A percentile compares a stretch with the other conserved stretches of the same genome.
These are phyloP conservation scores for Amphiura filiformis DNA, from an alignment of 35 echinoderm and acorn worm genomes.

Conservation along the genomic window DNA sequence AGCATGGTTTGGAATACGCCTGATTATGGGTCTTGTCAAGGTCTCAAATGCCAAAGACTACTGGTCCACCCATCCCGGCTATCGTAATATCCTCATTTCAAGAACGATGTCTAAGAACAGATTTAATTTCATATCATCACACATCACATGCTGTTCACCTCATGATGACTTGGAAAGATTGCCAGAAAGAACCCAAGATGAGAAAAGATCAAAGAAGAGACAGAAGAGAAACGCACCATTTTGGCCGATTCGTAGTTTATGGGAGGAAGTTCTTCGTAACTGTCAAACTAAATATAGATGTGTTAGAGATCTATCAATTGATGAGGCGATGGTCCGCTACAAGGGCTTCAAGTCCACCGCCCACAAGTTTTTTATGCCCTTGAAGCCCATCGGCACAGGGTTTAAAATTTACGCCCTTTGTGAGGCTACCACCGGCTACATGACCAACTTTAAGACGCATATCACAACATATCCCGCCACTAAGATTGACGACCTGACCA, in stretches of 20 bases:
- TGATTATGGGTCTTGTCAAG: slow-evolving; percentile 8
- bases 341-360: slow-evolving; percentile 21
- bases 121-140: neutral
- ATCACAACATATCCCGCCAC: neutral
- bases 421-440: slow-evolving; percentile 35
- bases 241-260: slow-evolving; percentile 1
- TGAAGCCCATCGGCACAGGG: slow-evolving; percentile 31
- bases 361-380: slow-evolving; percentile 39
- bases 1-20: slow-evolving; percentile 7
- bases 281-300: slow-evolving; percentile 9
- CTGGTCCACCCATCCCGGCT: neutral
- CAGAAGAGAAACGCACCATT: neutral
- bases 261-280: neutral
- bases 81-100: neutral
- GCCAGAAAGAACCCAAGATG: neutral
- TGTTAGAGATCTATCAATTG: slow-evolving; percentile 11
- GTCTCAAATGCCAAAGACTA: neutral
- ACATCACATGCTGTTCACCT: neutral
- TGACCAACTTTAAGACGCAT: slow-evolving; percentile 24
- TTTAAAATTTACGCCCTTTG: slow-evolving; percentile 52
- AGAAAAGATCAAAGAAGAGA: neutral
- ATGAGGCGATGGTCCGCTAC: slow-evolving; percentile 57
- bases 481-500: slow-evolving; percentile 1
- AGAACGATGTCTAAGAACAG: slow-evolving; percentile 9
- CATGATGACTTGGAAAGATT: neutral